These are phyloP conservation scores for Cryptocephalus moraei DNA, from an alignment of 2,888 invertebrate genomes.

Conservation along the genomic window DNA sequence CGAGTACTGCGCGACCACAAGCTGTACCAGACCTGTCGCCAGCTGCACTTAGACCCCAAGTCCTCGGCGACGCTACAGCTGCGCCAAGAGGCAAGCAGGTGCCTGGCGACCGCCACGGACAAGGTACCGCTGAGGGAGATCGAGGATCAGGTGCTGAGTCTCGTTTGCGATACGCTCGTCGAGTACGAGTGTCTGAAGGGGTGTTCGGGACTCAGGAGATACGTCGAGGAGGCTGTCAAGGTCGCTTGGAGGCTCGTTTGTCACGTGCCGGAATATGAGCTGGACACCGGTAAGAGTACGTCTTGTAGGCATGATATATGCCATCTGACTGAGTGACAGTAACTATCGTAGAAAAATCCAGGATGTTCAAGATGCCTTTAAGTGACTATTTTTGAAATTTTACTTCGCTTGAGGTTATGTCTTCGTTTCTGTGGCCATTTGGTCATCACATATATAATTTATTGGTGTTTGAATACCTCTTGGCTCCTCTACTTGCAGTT, in stretches of 20 bases:
- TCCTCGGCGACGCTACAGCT: constrained; percentile 40
- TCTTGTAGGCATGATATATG: no score
- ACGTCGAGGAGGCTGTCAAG: constrained; percentile 71
- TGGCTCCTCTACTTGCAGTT: no score
- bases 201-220: constrained; percentile 67
- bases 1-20: constrained; percentile 63
- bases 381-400: no score
- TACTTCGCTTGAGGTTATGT: no score
- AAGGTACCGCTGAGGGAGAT: constrained; percentile 53
- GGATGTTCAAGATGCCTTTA: no score
- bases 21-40: constrained; percentile 57
- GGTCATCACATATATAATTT: no score
- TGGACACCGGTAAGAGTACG: constrained; percentile 44
- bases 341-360: no score
- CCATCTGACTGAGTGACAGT: no score
- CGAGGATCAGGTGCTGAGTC: constrained; percentile 50
- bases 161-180: constrained; percentile 74
- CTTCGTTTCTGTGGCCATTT: no score
- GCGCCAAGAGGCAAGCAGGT: constrained; percentile 49
- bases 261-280: constrained; percentile 55
- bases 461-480: no score
- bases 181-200: constrained; percentile 84
- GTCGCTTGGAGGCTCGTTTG: constrained; percentile 82
- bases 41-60: constrained; percentile 28
- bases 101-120: constrained; percentile 56